Percentiles rank a stretch among this genome's conserved stretches.
Evolutionary conservation across 2,797 vertebrate species (phyloP).

Genomic region (Pangasius krempfi): DNA sequence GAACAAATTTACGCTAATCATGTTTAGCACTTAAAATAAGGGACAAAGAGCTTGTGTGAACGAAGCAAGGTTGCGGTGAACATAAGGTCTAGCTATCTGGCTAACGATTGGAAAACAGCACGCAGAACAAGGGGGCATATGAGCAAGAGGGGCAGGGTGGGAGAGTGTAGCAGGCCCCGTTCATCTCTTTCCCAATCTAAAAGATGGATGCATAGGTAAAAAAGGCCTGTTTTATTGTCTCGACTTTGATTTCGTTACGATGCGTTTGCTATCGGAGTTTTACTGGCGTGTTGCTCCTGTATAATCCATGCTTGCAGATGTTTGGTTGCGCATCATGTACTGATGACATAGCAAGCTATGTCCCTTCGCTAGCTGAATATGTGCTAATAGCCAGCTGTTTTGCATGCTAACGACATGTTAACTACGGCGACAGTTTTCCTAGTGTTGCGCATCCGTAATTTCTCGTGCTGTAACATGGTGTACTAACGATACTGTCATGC

Average conservation of each 20-base stretch:
- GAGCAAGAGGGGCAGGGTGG: slow-evolving; percentile 66
- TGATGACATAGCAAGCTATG: slow-evolving; percentile 29
- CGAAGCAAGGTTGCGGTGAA: slow-evolving; percentile 71
- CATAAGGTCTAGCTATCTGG: slow-evolving; percentile 70
- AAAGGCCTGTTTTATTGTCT: slow-evolving; percentile 55
- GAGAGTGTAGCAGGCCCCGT: slow-evolving; percentile 79
- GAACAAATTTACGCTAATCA: slow-evolving; percentile 5
- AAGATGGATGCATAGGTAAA: slow-evolving; percentile 76
- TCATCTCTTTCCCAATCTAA: slow-evolving; percentile 69
- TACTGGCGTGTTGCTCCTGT: slow-evolving; percentile 25
- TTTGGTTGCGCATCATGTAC: slow-evolving; percentile 29
- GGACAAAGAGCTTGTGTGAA: slow-evolving; percentile 56
- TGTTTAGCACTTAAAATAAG: slow-evolving; percentile 53
- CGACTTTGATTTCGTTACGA: slow-evolving; percentile 22
- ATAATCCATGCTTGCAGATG: slow-evolving; percentile 34
- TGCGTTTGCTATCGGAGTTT: slow-evolving; percentile 23
- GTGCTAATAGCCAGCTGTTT: slow-evolving; percentile 59
- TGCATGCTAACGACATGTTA: slow-evolving; percentile 59
- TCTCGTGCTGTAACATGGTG: slow-evolving; percentile 25
- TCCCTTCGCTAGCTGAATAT: slow-evolving; percentile 23
- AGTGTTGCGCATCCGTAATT: slow-evolving; percentile 17
- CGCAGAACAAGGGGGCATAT: slow-evolving; percentile 73
- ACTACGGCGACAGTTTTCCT: slow-evolving; percentile 16
- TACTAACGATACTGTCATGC: neutral
- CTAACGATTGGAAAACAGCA: slow-evolving; percentile 78